Percentiles rank a stretch among this genome's conserved stretches.
Conservation (phyloP, 1,140 invertebrate species). For the Rhagoletis zephyria region DNA sequence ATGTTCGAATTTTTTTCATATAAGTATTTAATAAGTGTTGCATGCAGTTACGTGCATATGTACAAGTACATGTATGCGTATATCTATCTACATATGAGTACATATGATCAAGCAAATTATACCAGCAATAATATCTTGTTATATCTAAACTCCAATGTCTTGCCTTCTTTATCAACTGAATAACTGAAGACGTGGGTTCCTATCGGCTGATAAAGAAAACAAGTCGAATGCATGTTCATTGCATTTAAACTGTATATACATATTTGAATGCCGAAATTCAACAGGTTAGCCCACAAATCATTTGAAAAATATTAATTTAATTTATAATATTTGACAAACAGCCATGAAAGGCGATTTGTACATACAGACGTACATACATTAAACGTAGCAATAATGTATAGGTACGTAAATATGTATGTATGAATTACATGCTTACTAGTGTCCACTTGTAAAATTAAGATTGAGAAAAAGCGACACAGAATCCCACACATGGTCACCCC, state of each 20-base stretch:
- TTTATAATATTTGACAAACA: conserved; percentile 34
- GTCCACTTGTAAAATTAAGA: neutral
- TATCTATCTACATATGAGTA: neutral
- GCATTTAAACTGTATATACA: conserved; percentile 2
- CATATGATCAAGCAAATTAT: neutral
- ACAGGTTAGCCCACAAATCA: conserved; percentile 38
- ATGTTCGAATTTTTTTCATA: too few relatives aligned
- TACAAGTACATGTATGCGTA: neutral
- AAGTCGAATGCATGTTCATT: conserved; percentile 44
- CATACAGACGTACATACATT: conserved; percentile 11
- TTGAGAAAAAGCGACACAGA: conserved; percentile 44
- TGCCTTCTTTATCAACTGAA: conserved; percentile 14
- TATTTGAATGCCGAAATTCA: conserved; percentile 42
- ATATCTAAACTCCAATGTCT: neutral
- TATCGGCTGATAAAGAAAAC: conserved; percentile 46
- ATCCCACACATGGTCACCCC: conserved; percentile 49
- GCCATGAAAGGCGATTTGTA: conserved; percentile 23
- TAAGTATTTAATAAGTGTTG: too few relatives aligned
- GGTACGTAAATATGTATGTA: neutral
- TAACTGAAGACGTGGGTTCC: conserved; percentile 19
- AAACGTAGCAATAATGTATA: neutral
- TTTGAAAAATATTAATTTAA: conserved; percentile 49
- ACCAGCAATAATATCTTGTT: too few relatives aligned
- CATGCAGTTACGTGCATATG: neutral
- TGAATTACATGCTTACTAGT: neutral